Base-by-base conservation (phyloP, 2,888 invertebrate genomes). In the Sturmia bella region DNA sequence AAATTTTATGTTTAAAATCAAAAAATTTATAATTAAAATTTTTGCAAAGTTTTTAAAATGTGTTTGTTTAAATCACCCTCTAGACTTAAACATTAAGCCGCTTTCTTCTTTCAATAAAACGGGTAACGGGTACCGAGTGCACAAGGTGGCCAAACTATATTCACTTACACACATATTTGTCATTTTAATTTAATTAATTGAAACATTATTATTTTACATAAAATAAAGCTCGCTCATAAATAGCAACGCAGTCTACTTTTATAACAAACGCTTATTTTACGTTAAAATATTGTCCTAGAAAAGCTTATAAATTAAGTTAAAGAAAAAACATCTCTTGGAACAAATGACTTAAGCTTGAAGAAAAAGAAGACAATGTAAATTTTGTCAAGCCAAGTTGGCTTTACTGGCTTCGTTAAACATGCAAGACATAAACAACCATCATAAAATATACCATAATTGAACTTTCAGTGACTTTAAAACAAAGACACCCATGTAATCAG, bases 401-500 rank as follows among this genome's bases (percentile, higher is more conserved):
- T 41, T 69, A 39, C 56, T 48, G 73, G 57, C 57, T 69, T 74
- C 15, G 77, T 74, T 74, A 19, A 52, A 24, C 70, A 70, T 82
- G 64, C 70, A 32, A 54, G 66, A 75, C 70, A 78, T 78, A 78
- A 82, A 82, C 45, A 82, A 78, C 66, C 78, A 64, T 75, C 74
- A 82, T 78, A 82, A 70, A 82, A 41, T 82, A 75, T 70, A 32
- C 66, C 19, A 41, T 78, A 82, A 78, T 82, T 82, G 82, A 82
- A 82, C 82, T 78, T 82, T 78, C 74, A 74, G 64, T 78, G 82
- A 78, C 82, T 78, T 66, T 64, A 41, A 37, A 48, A 77, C 54
- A 74, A 24, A 39, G 24, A 37, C 63, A 75, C 24, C 63, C 54
- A 68, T 54, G 19, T 61, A 61, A 54, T 61, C 68, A 68, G 19